Evolutionary conservation across 2,888 invertebrate genomes (phyloP).

Genomic region (Boloria selene): DNA sequence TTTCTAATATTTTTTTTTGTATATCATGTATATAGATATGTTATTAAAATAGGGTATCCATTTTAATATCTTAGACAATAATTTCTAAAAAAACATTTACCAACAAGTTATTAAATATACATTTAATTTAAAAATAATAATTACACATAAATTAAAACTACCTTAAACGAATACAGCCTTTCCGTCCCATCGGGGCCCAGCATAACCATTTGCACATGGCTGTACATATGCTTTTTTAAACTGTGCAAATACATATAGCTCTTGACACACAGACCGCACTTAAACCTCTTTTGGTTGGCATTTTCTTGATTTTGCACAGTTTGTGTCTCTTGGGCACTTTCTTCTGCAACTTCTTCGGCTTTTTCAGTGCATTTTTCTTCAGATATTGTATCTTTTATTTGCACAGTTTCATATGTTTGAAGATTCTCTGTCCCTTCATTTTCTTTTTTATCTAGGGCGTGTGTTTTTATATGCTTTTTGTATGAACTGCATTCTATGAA

Average conservation of each 20-base stretch:
- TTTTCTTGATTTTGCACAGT: conserved; percentile 18
- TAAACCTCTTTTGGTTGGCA: conserved; percentile 60
- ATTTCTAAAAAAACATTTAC: no score
- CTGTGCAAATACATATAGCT: conserved; percentile 77
- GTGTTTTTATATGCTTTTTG: conserved; percentile 74
- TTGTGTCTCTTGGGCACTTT: conserved; percentile 26
- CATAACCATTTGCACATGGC: conserved; percentile 62
- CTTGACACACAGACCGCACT: conserved; percentile 73
- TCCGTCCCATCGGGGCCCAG: conserved; percentile 43
- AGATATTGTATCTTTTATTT: conserved; percentile 23
- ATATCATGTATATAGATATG: no score
- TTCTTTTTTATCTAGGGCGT: conserved; percentile 55
- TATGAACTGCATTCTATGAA: conserved; percentile 69
- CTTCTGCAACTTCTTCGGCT: conserved; percentile 17
- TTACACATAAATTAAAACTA: conserved; percentile 24
- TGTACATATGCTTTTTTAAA: conserved; percentile 74
- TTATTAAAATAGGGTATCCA: no score
- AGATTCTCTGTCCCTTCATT: conserved; percentile 40
- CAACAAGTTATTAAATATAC: no score
- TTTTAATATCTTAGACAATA: not conserved
- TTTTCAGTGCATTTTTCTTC: conserved; percentile 21
- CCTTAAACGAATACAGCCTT: conserved; percentile 41
- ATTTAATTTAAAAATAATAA: not conserved
- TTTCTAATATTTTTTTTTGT: no score
- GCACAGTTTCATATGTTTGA: conserved; percentile 21